Conservation (phyloP, 1,140 invertebrate genomes). For the Lethrus apterus region DNA sequence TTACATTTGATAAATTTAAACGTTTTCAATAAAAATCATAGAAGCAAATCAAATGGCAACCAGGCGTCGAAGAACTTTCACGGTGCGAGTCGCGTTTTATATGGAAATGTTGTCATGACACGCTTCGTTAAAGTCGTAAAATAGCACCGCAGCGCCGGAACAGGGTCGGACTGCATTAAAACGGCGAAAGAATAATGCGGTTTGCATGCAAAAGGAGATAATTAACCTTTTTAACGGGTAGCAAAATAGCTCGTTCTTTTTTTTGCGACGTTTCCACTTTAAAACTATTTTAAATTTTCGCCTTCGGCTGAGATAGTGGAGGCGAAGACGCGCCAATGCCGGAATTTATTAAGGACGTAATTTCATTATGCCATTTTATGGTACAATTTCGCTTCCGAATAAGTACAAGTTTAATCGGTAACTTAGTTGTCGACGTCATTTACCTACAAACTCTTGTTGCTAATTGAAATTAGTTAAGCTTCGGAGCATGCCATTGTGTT, state of each 20-base stretch:
- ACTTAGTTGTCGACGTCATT: too few relatives aligned
- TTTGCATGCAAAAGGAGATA: slow-evolving; percentile 36
- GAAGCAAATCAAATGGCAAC: slow-evolving; percentile 30
- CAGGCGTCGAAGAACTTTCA: slow-evolving; percentile 27
- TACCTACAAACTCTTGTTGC: too few relatives aligned
- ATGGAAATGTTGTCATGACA: slow-evolving; percentile 39
- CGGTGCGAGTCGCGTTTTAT: slow-evolving; percentile 30
- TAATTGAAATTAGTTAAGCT: too few relatives aligned
- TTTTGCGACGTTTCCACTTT: neutral
- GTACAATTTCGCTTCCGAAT: too few relatives aligned
- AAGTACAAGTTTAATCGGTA: too few relatives aligned
- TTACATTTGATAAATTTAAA: too few relatives aligned
- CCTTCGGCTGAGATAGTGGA: too few relatives aligned
- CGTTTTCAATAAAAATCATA: too few relatives aligned
- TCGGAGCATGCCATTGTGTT: too few relatives aligned
- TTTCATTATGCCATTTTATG: too few relatives aligned
- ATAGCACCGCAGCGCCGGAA: slow-evolving; percentile 29
- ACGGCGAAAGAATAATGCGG: slow-evolving; percentile 36
- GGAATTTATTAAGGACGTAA: too few relatives aligned
- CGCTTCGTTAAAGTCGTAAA: slow-evolving; percentile 38
- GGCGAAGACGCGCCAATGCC: too few relatives aligned
- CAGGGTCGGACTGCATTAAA: slow-evolving; percentile 34
- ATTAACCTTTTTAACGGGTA: slow-evolving; percentile 32
- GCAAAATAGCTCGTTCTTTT: slow-evolving; percentile 18
- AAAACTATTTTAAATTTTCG: slow-evolving; percentile 7